Conservation (phyloP, 2,113 vertebrate genomes). For the Hemibates koningsi region DNA sequence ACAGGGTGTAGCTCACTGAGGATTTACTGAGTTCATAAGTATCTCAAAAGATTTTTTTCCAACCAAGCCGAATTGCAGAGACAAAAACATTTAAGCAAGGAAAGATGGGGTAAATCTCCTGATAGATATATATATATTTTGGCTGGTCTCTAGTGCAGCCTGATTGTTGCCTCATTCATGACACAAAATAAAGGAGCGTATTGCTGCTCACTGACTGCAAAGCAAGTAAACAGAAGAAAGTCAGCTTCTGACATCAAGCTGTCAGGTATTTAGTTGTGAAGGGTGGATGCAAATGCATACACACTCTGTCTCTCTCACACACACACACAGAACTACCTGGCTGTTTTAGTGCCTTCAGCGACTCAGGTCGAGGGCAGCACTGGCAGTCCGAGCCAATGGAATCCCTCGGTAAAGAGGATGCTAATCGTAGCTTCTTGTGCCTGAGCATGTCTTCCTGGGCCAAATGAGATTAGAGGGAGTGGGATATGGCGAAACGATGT, state of each 20-base stretch:
- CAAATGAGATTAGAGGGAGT: conserved; percentile 74
- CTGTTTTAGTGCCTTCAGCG: conserved; percentile 44
- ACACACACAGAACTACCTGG: conserved; percentile 5
- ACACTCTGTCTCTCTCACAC: background rate
- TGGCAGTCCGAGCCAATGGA: conserved; percentile 49
- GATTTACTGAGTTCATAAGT: background rate
- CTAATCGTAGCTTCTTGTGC: conserved; percentile 69
- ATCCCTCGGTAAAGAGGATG: conserved; percentile 67
- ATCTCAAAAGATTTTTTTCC: background rate
- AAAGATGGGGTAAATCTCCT: background rate
- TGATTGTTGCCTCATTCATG: background rate
- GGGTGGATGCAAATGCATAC: background rate
- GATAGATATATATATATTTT: background rate
- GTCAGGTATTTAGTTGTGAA: background rate
- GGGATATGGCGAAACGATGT: conserved; percentile 57
- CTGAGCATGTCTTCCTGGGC: conserved; percentile 71
- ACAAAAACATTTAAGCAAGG: background rate
- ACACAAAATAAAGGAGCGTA: background rate
- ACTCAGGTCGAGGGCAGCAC: conserved; percentile 47
- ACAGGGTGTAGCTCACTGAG: background rate
- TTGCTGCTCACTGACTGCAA: background rate
- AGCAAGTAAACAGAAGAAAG: background rate
- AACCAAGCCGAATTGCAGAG: background rate
- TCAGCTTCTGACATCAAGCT: background rate
- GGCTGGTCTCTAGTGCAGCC: background rate